Base-by-base conservation (phyloP, 2,888 invertebrate species). In the Proisotoma minuta region DNA sequence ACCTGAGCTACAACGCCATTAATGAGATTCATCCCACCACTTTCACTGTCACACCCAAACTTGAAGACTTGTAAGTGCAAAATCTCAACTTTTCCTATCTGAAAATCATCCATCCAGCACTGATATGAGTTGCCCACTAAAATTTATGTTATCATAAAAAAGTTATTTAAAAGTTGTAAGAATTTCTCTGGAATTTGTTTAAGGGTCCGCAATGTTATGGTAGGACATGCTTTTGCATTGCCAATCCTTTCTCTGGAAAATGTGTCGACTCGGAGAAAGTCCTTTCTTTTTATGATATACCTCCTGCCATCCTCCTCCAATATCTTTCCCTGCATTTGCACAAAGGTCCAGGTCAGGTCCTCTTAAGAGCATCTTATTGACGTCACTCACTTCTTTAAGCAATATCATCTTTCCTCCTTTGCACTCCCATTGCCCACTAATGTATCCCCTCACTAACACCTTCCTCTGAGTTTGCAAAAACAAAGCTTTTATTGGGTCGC, bases 1-100 rank as follows among this genome's bases (percentile, higher is more conserved):
- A 95, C 78, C 80, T 96, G 76, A 91, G 92, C 78, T 87, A 87
- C 75, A 96, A 96, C 79, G 81, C 83, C 74, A 91, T 96, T 71
- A 84, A 85, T 59, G 83, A 84, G 74, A 92, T 96, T 72, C 89
- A 95, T 79, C 85, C 87, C 65, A 87, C 91, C 72, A 88, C 93
- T 3, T 96, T 96, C 79, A 80, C 85, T 58, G 84, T 87, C 8
- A 84, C 91, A 65, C 82, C 84, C 34, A 86, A 87, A 70, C 82
- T 96, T 43, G 87, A 91, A 78, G 92, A 95, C 78, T 80, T 96
- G 88, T 93, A 81, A 88, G 91, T 86, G 23, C 34, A 34, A 34
- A 34, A 8, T 34, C 34, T 34, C 34, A 8, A 8, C 34, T 34
- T 34, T n/a, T n/a, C n/a, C n/a, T n/a, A n/a, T n/a, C n/a, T n/a